A percentile compares a stretch with the other conserved stretches of the same genome.
Conservation (phyloP, 2,113 vertebrate species). For the Corydoras maculifer region DNA sequence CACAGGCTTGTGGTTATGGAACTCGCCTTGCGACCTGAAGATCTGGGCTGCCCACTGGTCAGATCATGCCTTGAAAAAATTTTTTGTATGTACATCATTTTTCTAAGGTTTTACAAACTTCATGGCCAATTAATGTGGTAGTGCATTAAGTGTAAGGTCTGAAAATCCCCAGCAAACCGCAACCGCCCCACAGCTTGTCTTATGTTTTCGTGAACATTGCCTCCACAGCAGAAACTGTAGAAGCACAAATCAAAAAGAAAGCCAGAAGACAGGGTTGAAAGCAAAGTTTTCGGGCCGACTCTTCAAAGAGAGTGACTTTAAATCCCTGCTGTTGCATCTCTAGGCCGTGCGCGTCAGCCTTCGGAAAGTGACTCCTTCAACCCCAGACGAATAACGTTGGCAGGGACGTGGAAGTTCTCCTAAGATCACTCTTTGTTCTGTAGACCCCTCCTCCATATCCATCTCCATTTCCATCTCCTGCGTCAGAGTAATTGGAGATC, state of each 20-base stretch:
- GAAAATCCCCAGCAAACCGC: no score
- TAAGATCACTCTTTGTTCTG: constrained; percentile 69
- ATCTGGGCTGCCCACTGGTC: no score
- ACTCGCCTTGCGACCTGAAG: no score
- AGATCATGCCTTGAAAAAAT: no score
- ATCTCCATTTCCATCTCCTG: constrained; percentile 46
- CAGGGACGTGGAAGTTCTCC: constrained; percentile 60
- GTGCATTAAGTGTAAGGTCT: no score
- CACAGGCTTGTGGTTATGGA: no score
- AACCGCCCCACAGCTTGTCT: background rate
- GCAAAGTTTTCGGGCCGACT: constrained; percentile 33
- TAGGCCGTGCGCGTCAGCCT: constrained; percentile 43
- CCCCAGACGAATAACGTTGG: constrained; percentile 57
- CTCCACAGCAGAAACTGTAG: constrained; percentile 24
- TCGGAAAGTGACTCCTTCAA: constrained; percentile 56
- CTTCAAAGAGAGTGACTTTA: constrained; percentile 46
- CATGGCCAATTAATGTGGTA: no score
- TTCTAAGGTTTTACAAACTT: no score
- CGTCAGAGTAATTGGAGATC: constrained; percentile 74
- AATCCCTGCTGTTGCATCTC: constrained; percentile 19
- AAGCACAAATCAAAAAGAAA: constrained; percentile 35
- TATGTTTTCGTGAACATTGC: background rate
- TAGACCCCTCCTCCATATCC: constrained; percentile 40
- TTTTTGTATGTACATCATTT: no score
- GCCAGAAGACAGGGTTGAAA: constrained; percentile 24